Evolutionary conservation across 2,113 vertebrate species (phyloP).

Genomic region (Myrmecobius fasciatus): DNA sequence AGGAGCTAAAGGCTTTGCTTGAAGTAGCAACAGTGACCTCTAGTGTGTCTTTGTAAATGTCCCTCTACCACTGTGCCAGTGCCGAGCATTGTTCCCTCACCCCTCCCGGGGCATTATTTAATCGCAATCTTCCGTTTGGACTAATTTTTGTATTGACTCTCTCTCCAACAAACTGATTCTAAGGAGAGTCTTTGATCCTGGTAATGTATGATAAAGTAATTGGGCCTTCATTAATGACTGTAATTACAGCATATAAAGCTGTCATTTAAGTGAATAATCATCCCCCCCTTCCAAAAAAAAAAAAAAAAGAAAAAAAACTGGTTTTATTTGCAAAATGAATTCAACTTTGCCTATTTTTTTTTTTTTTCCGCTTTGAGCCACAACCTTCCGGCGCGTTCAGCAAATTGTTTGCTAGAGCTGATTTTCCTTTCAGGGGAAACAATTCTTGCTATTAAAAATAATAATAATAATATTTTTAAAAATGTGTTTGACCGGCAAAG

Average conservation of each 20-base stretch:
- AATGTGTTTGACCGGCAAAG: slow-evolving; percentile 3
- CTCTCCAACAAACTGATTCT: slow-evolving; percentile 76
- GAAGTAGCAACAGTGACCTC: slow-evolving; percentile 89
- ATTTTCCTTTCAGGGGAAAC: slow-evolving; percentile 36
- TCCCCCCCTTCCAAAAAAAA: background rate
- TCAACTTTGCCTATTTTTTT: slow-evolving; percentile 77
- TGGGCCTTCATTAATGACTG: slow-evolving; percentile 85
- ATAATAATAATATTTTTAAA: slow-evolving; percentile 26
- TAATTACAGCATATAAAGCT: slow-evolving; percentile 85
- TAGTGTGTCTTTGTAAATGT: slow-evolving; percentile 85
- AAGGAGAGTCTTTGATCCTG: slow-evolving; percentile 81
- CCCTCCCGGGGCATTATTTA: slow-evolving; percentile 83
- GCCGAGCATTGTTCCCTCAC: slow-evolving; percentile 78
- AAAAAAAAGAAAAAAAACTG: slow-evolving; percentile 9
- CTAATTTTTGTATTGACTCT: slow-evolving; percentile 85
- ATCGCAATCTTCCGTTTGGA: slow-evolving; percentile 81
- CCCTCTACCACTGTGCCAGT: slow-evolving; percentile 69
- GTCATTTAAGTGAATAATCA: slow-evolving; percentile 85
- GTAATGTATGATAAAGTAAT: slow-evolving; percentile 82
- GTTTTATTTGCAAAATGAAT: slow-evolving; percentile 80
- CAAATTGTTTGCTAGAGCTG: slow-evolving; percentile 60
- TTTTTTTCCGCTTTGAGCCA: slow-evolving; percentile 68
- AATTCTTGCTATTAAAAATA: slow-evolving; percentile 41
- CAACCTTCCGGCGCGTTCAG: slow-evolving; percentile 63
- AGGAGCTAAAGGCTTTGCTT: slow-evolving; percentile 71